Evolutionary conservation across 2,888 invertebrate species (phyloP).

Genomic region (Selenia dentaria): DNA sequence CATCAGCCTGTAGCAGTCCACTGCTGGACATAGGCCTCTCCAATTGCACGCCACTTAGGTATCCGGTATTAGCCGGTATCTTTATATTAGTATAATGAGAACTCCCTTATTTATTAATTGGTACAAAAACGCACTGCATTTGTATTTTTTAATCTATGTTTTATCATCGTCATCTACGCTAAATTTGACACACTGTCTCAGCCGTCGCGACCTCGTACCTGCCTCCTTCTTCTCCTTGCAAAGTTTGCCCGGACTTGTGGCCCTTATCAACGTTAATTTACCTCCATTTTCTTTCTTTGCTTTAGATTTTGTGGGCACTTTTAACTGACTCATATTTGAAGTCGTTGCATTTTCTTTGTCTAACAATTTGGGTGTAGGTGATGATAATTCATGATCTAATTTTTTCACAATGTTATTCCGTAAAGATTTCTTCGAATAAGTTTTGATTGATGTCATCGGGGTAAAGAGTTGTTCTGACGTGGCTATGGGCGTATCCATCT

Average conservation of each 20-base stretch:
- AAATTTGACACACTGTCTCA: slow-evolving; percentile 1
- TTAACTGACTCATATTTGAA: background rate
- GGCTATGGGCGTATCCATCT: slow-evolving; percentile 59
- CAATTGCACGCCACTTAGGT: no score
- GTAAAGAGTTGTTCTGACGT: slow-evolving; percentile 66
- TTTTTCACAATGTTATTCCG: slow-evolving; percentile 62
- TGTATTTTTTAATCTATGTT: background rate
- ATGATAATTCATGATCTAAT: slow-evolving; percentile 62
- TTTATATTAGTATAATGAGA: no score
- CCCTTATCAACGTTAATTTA: slow-evolving; percentile 41
- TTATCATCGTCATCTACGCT: slow-evolving; percentile 5
- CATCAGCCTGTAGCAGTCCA: no score
- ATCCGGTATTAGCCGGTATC: no score
- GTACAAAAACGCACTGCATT: no score
- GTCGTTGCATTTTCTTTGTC: slow-evolving; percentile 1
- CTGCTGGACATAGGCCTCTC: no score
- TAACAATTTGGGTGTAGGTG: slow-evolving; percentile 36
- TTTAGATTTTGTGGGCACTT: slow-evolving; percentile 5
- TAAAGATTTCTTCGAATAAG: slow-evolving; percentile 52
- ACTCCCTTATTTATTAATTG: no score
- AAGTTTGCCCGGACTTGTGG: slow-evolving; percentile 65
- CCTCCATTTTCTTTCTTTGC: slow-evolving; percentile 10
- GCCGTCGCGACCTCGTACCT: background rate
- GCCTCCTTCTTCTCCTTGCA: slow-evolving; percentile 16
- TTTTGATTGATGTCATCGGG: slow-evolving; percentile 59